Conservation (phyloP, 2,797 vertebrate species). For the Trematomus bernacchii region DNA sequence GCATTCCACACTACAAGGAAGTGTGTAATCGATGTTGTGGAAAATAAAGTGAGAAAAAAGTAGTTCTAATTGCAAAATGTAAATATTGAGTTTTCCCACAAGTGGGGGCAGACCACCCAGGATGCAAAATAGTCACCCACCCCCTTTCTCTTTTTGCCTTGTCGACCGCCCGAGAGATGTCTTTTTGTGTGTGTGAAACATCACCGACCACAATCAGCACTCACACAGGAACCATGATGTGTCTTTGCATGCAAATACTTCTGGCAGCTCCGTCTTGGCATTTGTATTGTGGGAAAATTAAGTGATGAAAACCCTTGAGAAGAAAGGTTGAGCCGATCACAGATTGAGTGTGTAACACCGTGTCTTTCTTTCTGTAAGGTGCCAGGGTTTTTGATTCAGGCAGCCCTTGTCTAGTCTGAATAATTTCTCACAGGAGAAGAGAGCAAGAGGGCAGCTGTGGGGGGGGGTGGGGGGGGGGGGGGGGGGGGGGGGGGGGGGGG, state of each 20-base stretch:
- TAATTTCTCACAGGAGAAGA: slow-evolving; percentile 70
- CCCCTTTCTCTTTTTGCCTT: slow-evolving; percentile 78
- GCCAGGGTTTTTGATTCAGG: slow-evolving; percentile 51
- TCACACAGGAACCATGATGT: slow-evolving; percentile 72
- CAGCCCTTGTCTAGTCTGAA: slow-evolving; percentile 61
- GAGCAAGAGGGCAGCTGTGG: slow-evolving; percentile 61
- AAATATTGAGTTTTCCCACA: slow-evolving; percentile 92
- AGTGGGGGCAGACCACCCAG: slow-evolving; percentile 90
- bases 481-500: slow-evolving; percentile 47
- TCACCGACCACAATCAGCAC: slow-evolving; percentile 79
- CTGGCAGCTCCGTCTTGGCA: slow-evolving; percentile 64
- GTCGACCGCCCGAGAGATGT: slow-evolving; percentile 79
- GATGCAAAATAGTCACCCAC: slow-evolving; percentile 87
- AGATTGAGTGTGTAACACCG: slow-evolving; percentile 41
- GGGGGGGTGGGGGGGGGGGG: slow-evolving; percentile 42
- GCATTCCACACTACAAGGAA: slow-evolving; percentile 74
- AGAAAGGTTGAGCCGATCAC: slow-evolving; percentile 40
- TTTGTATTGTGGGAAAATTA: slow-evolving; percentile 74
- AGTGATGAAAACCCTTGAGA: slow-evolving; percentile 68
- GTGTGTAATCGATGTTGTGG: slow-evolving; percentile 84
- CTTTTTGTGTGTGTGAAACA: slow-evolving; percentile 84
- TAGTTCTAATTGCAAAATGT: slow-evolving; percentile 91
- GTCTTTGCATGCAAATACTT: slow-evolving; percentile 81
- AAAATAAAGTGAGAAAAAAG: slow-evolving; percentile 88
- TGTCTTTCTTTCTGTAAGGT: slow-evolving; percentile 62